A percentile compares a stretch with the other conserved stretches of the same genome.
These are phyloP conservation scores for Caranx melampygus DNA, from an alignment of 2,113 vertebrate species.

Conservation along the genomic window DNA sequence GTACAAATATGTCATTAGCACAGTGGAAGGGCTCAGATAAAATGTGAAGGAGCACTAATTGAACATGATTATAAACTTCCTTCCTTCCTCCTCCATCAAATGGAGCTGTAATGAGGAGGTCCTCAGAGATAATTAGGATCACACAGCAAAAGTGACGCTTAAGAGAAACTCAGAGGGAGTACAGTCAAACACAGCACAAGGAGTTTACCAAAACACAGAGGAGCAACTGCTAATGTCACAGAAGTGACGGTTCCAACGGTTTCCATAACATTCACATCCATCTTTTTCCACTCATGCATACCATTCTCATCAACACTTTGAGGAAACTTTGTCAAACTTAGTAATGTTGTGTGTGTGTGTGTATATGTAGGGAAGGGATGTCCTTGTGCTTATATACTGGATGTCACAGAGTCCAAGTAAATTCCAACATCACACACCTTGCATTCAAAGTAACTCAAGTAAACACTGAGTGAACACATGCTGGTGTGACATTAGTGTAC, in stretches of 20 bases:
- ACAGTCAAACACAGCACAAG: conserved; percentile 7
- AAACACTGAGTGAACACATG: not conserved
- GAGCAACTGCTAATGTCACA: conserved; percentile 6
- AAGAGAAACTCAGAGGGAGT: conserved; percentile 30
- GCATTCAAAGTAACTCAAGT: conserved; percentile 12
- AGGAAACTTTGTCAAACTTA: too few species aligned
- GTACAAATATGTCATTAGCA: conserved; percentile 86
- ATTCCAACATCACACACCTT: not conserved
- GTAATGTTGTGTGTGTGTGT: too few species aligned
- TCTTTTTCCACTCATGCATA: too few species aligned
- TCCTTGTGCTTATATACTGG: too few species aligned
- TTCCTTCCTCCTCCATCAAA: conserved; percentile 79
- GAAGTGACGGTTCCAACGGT: not conserved
- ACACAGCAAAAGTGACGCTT: conserved; percentile 59
- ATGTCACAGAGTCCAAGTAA: too few species aligned
- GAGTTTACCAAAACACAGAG: conserved; percentile 1
- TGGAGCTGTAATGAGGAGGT: conserved; percentile 67
- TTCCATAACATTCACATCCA: not conserved
- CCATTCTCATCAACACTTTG: not conserved
- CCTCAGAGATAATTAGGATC: conserved; percentile 79
- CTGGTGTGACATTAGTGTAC: not conserved
- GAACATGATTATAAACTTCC: conserved; percentile 84
- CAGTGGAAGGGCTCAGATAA: conserved; percentile 76
- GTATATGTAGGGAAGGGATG: too few species aligned
- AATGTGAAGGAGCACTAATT: conserved; percentile 85